A percentile compares a stretch with the other conserved stretches of the same genome.
These are phyloP conservation scores for Suncus etruscus DNA, from an alignment of 2,113 vertebrate species.

Conservation along the genomic window DNA sequence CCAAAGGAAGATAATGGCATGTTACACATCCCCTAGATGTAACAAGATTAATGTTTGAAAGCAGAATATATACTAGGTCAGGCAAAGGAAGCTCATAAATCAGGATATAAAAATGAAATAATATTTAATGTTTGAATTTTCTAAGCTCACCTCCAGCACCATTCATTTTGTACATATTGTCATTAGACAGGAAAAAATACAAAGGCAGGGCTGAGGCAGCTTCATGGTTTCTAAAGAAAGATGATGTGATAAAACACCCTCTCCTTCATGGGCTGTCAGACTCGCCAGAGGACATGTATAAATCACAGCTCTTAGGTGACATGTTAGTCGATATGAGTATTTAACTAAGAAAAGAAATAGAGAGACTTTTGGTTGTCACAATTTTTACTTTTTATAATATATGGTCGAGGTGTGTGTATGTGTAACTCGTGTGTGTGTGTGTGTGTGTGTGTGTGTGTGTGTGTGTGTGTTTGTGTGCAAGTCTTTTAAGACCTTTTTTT, in stretches of 20 bases:
- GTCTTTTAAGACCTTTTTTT: no score
- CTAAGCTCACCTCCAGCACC: not conserved
- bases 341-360: slow-evolving; percentile 38
- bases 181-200: slow-evolving; percentile 54
- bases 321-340: not conserved
- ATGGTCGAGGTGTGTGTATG: not conserved
- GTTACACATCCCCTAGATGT: not conserved
- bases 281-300: slow-evolving; percentile 10
- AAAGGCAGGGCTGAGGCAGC: not conserved
- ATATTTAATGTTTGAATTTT: slow-evolving; percentile 26
- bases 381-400: not conserved
- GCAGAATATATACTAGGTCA: slow-evolving; percentile 15
- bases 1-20: not conserved
- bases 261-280: not conserved
- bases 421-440: not conserved
- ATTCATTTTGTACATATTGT: slow-evolving; percentile 56
- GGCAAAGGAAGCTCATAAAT: slow-evolving; percentile 48
- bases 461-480: no score
- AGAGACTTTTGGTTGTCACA: not conserved
- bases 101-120: slow-evolving; percentile 44
- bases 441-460: not conserved
- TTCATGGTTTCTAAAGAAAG: slow-evolving; percentile 47
- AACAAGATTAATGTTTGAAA: slow-evolving; percentile 14
- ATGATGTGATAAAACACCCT: not conserved
- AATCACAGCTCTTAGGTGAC: slow-evolving; percentile 5